Evolutionary conservation across 2,888 invertebrate genomes (phyloP).

Genomic region (Caenorhabditis afra): DNA sequence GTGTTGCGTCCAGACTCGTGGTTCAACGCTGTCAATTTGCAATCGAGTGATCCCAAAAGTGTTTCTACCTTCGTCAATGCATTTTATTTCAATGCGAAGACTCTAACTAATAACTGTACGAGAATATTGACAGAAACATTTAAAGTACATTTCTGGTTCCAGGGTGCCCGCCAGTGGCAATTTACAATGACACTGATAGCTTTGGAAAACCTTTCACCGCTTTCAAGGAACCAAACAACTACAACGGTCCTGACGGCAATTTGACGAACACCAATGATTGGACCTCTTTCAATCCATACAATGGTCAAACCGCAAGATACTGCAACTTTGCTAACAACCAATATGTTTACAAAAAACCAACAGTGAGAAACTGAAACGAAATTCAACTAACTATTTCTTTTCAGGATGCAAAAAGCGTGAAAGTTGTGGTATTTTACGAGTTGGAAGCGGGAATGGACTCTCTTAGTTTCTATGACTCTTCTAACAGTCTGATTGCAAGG

Average conservation of each 20-base stretch:
- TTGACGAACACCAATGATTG: background rate
- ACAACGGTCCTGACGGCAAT: conserved; percentile 12
- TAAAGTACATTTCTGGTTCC: background rate
- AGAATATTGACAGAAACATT: background rate
- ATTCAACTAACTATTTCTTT: background rate
- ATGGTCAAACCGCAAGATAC: conserved; percentile 27
- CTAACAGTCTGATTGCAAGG: conserved; percentile 29
- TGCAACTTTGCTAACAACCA: conserved; percentile 32
- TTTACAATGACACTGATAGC: background rate
- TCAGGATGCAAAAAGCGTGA: conserved; percentile 1
- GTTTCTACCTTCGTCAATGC: conserved; percentile 30
- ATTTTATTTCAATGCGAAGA: conserved; percentile 24
- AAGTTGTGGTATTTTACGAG: conserved; percentile 22
- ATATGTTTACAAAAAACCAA: conserved; percentile 3
- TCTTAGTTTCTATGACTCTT: conserved; percentile 35
- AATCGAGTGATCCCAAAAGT: background rate
- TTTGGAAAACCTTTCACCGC: background rate
- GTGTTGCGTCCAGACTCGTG: conserved; percentile 9
- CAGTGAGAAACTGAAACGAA: background rate
- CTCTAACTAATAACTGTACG: conserved; percentile 15
- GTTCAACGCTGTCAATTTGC: conserved; percentile 18
- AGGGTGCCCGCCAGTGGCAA: conserved; percentile 26
- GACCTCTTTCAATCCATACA: background rate
- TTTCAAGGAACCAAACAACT: conserved; percentile 28
- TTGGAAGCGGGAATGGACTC: conserved; percentile 38